Conservation (phyloP, 1,140 invertebrate genomes). For the Dendrolimus punctatus region DNA sequence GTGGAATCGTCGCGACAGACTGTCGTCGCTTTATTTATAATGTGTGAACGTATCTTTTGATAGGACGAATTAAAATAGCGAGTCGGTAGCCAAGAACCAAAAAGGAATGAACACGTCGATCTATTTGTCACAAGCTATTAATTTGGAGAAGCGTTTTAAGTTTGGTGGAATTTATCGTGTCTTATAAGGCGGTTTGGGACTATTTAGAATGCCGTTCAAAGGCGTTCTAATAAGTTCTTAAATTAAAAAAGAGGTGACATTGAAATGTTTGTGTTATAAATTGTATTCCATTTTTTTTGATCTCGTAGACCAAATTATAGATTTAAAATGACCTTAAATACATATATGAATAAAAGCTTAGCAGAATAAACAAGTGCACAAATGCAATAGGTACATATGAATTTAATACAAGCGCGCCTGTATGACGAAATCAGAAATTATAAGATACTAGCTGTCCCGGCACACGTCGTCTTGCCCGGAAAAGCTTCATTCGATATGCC, state of each 20-base stretch:
- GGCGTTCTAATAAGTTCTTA: not conserved
- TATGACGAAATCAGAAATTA: no score
- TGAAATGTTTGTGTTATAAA: no score
- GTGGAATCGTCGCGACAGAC: slow-evolving; percentile 51
- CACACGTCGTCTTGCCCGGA: no score
- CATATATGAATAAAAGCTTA: no score
- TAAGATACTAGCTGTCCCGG: no score
- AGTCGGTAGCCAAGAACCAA: slow-evolving; percentile 12
- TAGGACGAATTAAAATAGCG: slow-evolving; percentile 55
- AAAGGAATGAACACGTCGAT: slow-evolving; percentile 40
- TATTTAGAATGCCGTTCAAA: not conserved
- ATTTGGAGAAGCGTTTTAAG: slow-evolving; percentile 17
- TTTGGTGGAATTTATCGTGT: not conserved
- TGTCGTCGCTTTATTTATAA: slow-evolving; percentile 51
- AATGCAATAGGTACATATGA: no score
- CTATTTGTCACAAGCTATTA: slow-evolving; percentile 35
- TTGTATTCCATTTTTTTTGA: no score
- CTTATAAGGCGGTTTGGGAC: not conserved
- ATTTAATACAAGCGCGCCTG: no score
- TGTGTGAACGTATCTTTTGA: slow-evolving; percentile 43
- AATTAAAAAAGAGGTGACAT: not conserved
- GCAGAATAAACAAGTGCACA: no score
- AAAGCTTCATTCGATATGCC: no score
- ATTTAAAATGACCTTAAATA: no score
- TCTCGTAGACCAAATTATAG: no score